Conservation (phyloP, 2,888 invertebrate genomes). For the Chrysolina oricalcia region DNA sequence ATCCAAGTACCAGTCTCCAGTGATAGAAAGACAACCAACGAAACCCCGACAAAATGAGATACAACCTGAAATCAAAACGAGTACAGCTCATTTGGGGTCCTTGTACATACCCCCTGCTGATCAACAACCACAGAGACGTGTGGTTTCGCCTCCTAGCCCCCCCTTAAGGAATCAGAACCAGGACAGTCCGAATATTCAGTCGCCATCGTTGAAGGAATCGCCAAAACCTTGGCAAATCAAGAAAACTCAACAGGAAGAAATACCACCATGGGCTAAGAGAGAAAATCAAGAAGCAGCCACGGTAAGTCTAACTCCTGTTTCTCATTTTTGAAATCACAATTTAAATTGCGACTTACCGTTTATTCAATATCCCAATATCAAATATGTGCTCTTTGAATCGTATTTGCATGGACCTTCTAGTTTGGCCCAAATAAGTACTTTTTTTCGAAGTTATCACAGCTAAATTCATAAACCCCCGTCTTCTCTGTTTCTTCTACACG, state of each 20-base stretch:
- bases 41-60: conserved; percentile 47
- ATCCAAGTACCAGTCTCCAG: conserved; percentile 64
- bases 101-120: conserved; percentile 74
- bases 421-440: no score
- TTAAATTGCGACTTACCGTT: neutral
- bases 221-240: conserved; percentile 76
- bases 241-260: conserved; percentile 71
- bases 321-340: neutral
- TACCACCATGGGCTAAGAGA: conserved; percentile 73
- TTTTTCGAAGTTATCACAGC: no score
- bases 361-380: no score
- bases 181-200: conserved; percentile 68
- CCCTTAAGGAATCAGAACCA: conserved; percentile 58
- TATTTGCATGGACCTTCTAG: no score
- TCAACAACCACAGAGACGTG: conserved; percentile 55
- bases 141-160: conserved; percentile 60
- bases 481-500: no score
- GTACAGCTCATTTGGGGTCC: conserved; percentile 72
- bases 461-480: no score
- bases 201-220: conserved; percentile 74
- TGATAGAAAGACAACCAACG: conserved; percentile 56
- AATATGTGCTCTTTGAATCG: no score
- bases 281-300: conserved; percentile 49
- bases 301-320: conserved; percentile 24
- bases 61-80: conserved; percentile 57